Conservation (phyloP, 2,797 vertebrate species). For the Hypotaenidia philippensis region DNA sequence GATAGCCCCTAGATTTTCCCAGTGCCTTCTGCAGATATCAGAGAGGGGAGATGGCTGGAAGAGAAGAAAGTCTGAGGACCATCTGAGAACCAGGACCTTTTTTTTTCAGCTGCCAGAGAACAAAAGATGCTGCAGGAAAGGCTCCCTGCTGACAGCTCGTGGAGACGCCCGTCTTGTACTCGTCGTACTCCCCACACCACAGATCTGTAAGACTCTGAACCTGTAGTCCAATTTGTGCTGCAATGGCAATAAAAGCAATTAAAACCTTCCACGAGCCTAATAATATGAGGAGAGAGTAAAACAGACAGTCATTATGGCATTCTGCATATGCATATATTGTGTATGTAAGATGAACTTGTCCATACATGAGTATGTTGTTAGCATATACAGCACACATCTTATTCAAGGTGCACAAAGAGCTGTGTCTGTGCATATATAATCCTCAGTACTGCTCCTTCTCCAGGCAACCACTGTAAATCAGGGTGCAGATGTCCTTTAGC, state of each 20-base stretch:
- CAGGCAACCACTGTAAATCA: slow-evolving; percentile 21
- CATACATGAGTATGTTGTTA: not conserved
- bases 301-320: not conserved
- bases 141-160: slow-evolving; percentile 4
- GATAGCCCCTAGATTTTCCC: slow-evolving; percentile 18
- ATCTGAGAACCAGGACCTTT: not conserved
- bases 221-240: not conserved
- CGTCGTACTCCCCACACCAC: not conserved
- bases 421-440: not conserved
- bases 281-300: not conserved
- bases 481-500: slow-evolving; percentile 36
- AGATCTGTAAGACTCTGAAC: not conserved
- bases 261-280: not conserved
- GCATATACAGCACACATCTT: not conserved
- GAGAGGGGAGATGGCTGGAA: not conserved
- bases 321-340: not conserved
- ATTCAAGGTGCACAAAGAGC: not conserved
- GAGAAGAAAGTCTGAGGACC: not conserved
- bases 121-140: not conserved
- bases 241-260: not conserved
- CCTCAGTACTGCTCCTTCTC: not conserved
- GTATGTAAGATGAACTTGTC: not conserved
- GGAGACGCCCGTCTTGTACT: not conserved
- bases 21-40: not conserved
- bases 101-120: not conserved